Percentiles rank a stretch among this genome's conserved stretches.
Evolutionary conservation across 2,888 invertebrate genomes (phyloP).

Genomic region (Thecocarcelia acutangulata): DNA sequence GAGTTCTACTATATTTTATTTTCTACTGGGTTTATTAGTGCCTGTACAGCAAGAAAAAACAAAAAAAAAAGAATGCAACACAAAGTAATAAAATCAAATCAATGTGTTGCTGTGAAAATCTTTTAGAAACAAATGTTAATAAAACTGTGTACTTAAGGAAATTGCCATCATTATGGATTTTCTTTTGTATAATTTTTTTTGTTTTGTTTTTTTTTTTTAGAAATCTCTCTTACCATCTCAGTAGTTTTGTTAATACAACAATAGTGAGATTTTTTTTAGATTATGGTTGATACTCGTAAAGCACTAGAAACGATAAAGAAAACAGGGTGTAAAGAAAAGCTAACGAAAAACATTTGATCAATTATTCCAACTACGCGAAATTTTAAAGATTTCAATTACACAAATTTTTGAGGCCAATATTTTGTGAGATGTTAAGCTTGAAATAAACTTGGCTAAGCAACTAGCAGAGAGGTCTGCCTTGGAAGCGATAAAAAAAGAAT

Average conservation of each 20-base stretch:
- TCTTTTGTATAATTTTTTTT: conserved; percentile 35
- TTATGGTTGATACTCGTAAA: conserved; percentile 22
- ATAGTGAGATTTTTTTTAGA: conserved; percentile 43
- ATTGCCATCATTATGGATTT: conserved; percentile 78
- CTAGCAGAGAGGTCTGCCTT: no score
- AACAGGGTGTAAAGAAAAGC: conserved; percentile 41
- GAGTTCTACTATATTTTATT: neutral
- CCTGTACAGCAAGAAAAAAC: neutral
- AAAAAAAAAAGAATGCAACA: conserved; percentile 8
- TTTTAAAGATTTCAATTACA: no score
- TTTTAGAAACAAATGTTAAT: conserved; percentile 69
- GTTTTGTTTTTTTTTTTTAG: neutral
- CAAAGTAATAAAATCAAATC: conserved; percentile 57
- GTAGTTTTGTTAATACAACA: conserved; percentile 71
- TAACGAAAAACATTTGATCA: neutral
- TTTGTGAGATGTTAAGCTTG: no score
- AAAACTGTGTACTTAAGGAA: conserved; percentile 76
- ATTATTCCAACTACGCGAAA: no score
- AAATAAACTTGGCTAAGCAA: no score
- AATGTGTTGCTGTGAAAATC: conserved; percentile 57
- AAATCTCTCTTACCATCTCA: conserved; percentile 25
- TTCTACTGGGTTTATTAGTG: neutral
- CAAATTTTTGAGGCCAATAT: no score
- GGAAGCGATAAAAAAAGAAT: no score
- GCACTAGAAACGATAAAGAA: conserved; percentile 1